Base-by-base conservation (phyloP, 2,797 vertebrate genomes). In the Manis crassicaudata region DNA sequence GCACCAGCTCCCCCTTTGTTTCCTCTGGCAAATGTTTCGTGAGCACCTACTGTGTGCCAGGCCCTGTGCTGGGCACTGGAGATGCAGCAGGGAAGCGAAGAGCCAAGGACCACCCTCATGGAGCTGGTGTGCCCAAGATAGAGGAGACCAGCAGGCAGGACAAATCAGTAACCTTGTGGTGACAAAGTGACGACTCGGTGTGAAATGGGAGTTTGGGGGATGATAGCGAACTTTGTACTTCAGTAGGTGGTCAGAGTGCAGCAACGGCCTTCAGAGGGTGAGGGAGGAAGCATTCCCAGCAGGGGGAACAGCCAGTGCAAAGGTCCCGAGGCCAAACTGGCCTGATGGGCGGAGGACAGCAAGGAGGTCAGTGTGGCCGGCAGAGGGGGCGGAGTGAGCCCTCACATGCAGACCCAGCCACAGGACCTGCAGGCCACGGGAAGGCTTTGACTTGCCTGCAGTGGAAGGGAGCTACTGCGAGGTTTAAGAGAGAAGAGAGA, bases 321-420 rank as follows among this genome's bases (percentile, higher is more conserved):
- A 80, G 65, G 40, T 25, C 63, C 80, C 37, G 81, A 18, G 35
- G 73, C 43, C 46, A 11, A 11, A 10, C 11, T 54, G 12, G 7
- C 63, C 40, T 12, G 73, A 6, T 21, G 9, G 16, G 6, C 46
- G 21, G 8, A 20, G 81, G 6, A 13, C 20, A 5, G 17, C 1
- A 5, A 29, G 37, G n/a, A 13, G 14, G 20, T 0, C 0, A 0
- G 56, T 0, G 5, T 3, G 16, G 29, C 65, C 8, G 11, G 27
- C 16, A 21, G 52, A 12, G 6, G n/a, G 23, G 2, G 46, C 12
- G 46, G 46, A 46, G 46, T 46, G 10, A 46, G 12, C 46, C 46
- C 46, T 46, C 46, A 11, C 46, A 46, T 46, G 10, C 46, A 46
- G 46, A 46, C 11, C 46, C 46, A 46, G 46, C 46, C 43, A 0